A percentile compares a stretch with the other conserved stretches of the same genome.
These are phyloP conservation scores for Anthonomus grandis DNA, from an alignment of 1,140 invertebrate species.

Conservation along the genomic window DNA sequence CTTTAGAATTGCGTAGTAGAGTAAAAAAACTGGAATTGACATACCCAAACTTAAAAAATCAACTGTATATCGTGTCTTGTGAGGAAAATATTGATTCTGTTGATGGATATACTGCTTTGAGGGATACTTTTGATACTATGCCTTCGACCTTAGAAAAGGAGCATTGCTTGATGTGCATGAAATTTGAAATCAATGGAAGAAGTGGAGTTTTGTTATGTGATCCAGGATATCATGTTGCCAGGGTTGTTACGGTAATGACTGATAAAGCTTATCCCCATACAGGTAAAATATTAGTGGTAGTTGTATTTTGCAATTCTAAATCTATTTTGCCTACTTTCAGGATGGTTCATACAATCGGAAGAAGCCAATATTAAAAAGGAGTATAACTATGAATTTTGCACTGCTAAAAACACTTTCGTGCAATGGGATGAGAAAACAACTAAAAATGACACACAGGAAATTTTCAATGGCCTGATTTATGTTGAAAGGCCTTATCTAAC, in stretches of 20 bases:
- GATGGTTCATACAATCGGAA: slow-evolving; percentile 80
- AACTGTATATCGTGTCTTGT: slow-evolving; percentile 77
- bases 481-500: slow-evolving; percentile 74
- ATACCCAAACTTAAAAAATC: slow-evolving; percentile 63
- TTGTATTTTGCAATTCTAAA: not conserved
- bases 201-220: slow-evolving; percentile 76
- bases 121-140: slow-evolving; percentile 54
- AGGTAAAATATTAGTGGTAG: slow-evolving; percentile 49
- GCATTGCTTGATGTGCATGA: slow-evolving; percentile 80
- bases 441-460: slow-evolving; percentile 55
- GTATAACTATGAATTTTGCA: slow-evolving; percentile 71
- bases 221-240: slow-evolving; percentile 85
- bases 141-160: slow-evolving; percentile 76
- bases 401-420: slow-evolving; percentile 67
- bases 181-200: slow-evolving; percentile 68
- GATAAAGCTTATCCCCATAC: slow-evolving; percentile 83
- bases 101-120: slow-evolving; percentile 61
- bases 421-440: slow-evolving; percentile 77
- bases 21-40: slow-evolving; percentile 56
- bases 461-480: slow-evolving; percentile 68
- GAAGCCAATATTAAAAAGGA: slow-evolving; percentile 71
- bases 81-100: slow-evolving; percentile 78
- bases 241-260: slow-evolving; percentile 81
- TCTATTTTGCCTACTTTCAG: slow-evolving; percentile 42
- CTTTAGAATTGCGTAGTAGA: slow-evolving; percentile 69